Evolutionary conservation across 2,888 invertebrate genomes (phyloP).

Genomic region (Chirona hameri): DNA sequence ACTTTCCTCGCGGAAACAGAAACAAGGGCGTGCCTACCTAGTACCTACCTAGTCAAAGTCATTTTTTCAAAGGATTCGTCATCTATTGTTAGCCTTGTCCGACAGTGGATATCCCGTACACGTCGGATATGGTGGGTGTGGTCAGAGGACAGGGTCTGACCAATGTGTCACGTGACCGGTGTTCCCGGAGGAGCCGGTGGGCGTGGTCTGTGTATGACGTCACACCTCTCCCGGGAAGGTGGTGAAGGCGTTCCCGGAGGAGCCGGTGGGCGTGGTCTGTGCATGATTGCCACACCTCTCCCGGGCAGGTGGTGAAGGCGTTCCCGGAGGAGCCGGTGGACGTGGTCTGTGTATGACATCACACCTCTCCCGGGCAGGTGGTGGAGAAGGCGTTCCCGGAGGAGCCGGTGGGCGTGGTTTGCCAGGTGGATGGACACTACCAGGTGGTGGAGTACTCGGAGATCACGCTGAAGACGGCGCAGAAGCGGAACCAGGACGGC

Average conservation of each 20-base stretch:
- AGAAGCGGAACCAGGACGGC: slow-evolving; percentile 70
- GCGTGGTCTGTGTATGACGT: neutral
- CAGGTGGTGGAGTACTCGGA: slow-evolving; percentile 96
- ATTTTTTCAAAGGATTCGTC: too few species aligned
- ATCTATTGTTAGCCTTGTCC: too few species aligned
- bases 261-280: slow-evolving; percentile 97
- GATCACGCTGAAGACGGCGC: slow-evolving; percentile 80
- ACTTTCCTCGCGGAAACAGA: too few species aligned
- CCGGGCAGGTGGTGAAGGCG: slow-evolving; percentile 81
- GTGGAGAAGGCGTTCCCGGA: slow-evolving; percentile 85
- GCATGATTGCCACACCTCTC: slow-evolving; percentile 65
- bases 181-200: too few species aligned
- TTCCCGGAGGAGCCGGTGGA: too few species aligned
- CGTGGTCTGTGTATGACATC: neutral
- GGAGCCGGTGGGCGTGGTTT: slow-evolving; percentile 95
- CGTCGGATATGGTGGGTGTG: too few species aligned
- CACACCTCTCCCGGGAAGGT: slow-evolving; percentile 46
- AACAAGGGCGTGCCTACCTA: too few species aligned
- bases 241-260: slow-evolving; percentile 84
- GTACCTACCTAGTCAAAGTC: too few species aligned
- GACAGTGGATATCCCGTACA: too few species aligned
- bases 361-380: slow-evolving; percentile 46
- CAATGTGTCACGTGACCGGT: too few species aligned
- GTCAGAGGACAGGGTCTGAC: too few species aligned
- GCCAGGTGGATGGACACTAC: slow-evolving; percentile 82